phyloP scores from a whole-genome alignment of 2,888 invertebrate species.

The Dryococelus australis region DNA sequence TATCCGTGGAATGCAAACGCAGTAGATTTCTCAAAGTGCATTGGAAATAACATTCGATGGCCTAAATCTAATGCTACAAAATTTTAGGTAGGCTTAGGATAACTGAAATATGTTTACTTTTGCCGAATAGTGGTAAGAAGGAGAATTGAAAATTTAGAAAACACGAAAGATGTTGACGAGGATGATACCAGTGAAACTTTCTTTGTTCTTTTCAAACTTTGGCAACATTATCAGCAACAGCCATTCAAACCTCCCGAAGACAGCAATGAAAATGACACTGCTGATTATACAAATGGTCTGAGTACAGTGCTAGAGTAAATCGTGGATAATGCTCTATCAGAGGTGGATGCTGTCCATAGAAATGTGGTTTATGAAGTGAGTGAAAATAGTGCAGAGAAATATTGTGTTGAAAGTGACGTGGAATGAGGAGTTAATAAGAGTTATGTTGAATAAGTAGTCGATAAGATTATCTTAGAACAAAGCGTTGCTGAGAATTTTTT shows the following conservation, averaged over 20 bases:
- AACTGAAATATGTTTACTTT: background rate
- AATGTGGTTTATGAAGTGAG: background rate
- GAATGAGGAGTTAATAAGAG: background rate
- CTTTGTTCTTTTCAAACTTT: background rate
- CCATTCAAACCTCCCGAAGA: background rate
- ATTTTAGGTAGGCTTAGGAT: background rate
- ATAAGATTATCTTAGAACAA: background rate
- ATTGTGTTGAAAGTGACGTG: background rate
- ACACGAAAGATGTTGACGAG: background rate
- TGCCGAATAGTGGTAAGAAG: background rate
- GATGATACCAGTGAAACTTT: background rate
- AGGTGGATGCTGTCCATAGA: background rate
- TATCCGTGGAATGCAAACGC: conserved; percentile 33
- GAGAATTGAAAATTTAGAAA: background rate
- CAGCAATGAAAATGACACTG: background rate
- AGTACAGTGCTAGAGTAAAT: background rate
- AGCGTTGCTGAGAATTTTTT: background rate
- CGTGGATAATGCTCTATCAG: background rate
- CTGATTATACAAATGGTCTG: background rate
- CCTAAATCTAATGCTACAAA: conserved; percentile 6
- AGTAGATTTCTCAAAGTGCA: background rate
- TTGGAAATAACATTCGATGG: background rate
- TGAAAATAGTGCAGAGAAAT: background rate
- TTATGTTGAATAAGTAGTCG: background rate
- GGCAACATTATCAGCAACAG: background rate